phyloP scores from a whole-genome alignment of 2,113 vertebrate species.

The Marmota flaviventris region DNA sequence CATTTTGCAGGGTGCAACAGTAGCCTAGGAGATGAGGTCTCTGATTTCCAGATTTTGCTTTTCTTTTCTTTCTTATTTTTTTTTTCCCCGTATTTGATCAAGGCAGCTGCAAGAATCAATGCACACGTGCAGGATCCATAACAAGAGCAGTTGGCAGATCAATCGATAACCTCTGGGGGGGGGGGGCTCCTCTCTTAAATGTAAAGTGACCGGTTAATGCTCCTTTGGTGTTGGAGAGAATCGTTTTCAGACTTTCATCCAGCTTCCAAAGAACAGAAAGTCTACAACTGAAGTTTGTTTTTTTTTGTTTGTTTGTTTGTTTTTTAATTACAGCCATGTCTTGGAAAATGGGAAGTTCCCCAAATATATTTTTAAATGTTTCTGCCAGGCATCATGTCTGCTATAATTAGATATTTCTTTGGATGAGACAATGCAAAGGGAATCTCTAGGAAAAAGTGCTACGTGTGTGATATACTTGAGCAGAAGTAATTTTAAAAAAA shows the following conservation, averaged over 20 bases:
- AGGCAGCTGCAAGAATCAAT: neutral
- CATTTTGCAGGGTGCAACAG: fast-evolving
- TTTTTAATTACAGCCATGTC: neutral
- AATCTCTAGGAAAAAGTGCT: neutral
- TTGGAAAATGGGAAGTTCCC: neutral
- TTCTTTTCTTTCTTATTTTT: too few species aligned
- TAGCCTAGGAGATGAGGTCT: neutral
- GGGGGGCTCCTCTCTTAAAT: too few species aligned
- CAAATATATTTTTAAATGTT: neutral
- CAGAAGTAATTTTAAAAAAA: too few species aligned
- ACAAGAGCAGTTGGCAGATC: too few species aligned
- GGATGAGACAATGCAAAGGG: fast-evolving
- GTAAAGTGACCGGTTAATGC: too few species aligned
- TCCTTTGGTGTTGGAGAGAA: neutral
- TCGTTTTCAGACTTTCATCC: neutral
- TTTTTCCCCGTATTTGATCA: neutral
- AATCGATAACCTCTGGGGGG: too few species aligned
- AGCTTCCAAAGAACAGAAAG: neutral
- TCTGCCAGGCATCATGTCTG: too few species aligned
- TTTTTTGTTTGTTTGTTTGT: too few species aligned
- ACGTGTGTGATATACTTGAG: fast-evolving
- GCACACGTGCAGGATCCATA: neutral
- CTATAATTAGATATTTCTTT: neutral
- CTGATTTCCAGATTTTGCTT: neutral
- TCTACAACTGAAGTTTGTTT: too few species aligned